phyloP scores from a whole-genome alignment of 2,797 vertebrate genomes.

The Enteromius fasciolatus region DNA sequence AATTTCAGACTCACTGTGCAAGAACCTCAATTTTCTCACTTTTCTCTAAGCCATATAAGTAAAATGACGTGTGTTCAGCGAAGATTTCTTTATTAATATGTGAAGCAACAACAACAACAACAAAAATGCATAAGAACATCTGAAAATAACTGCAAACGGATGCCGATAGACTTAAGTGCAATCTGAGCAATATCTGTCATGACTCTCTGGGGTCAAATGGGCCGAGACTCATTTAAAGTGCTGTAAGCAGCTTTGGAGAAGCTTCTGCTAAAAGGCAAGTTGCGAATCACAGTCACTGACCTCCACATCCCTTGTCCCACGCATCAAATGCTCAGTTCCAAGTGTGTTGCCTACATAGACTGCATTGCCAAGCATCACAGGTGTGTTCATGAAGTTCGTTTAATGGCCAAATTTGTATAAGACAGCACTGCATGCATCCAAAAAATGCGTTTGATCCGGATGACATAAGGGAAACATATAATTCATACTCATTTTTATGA shows the following conservation, averaged over 20 bases:
- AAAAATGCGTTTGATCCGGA: neutral
- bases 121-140: neutral
- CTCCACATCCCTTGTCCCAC: neutral
- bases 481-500: neutral
- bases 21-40: too few species aligned
- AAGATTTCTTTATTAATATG: neutral
- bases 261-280: slow-evolving; percentile 11
- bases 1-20: too few species aligned
- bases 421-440: neutral
- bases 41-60: neutral
- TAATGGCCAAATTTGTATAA: neutral
- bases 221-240: slow-evolving; percentile 17
- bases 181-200: slow-evolving; percentile 44
- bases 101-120: neutral
- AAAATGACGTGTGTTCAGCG: neutral
- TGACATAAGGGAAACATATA: neutral
- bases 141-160: neutral
- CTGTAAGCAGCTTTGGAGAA: slow-evolving; percentile 10
- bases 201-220: slow-evolving; percentile 55
- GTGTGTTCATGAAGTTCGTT: neutral
- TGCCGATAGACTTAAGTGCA: slow-evolving; percentile 22
- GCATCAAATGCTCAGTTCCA: neutral
- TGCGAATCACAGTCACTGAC: neutral
- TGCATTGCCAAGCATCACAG: neutral
- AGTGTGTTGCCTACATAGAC: neutral